These are phyloP conservation scores for Coecobrya sp. DNA, from an alignment of 2,888 invertebrate species.

Conservation along the genomic window DNA sequence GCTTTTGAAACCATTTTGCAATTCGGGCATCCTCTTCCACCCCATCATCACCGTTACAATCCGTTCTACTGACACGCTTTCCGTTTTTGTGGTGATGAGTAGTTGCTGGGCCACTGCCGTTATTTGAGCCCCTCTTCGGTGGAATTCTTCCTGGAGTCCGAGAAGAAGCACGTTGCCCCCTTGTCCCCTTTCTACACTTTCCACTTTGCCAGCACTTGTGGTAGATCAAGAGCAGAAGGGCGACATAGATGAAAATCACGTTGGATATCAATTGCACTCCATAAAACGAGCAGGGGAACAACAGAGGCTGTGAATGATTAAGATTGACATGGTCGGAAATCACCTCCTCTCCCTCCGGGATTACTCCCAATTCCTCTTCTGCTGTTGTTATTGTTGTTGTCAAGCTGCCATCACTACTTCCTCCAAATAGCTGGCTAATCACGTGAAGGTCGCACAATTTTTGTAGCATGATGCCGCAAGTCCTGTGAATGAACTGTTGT, in stretches of 20 bases:
- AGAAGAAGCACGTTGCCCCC: neutral
- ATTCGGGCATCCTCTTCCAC: conserved; percentile 3
- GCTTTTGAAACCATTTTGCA: conserved; percentile 44
- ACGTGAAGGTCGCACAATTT: conserved; percentile 61
- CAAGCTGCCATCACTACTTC: neutral
- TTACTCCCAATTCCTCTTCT: neutral
- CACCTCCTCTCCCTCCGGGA: neutral
- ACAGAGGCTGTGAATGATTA: neutral
- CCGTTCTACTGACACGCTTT: conserved; percentile 8
- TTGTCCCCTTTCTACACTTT: conserved; percentile 56
- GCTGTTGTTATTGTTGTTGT: no score
- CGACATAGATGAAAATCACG: conserved; percentile 64
- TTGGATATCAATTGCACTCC: conserved; percentile 69
- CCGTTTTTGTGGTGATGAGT: conserved; percentile 8
- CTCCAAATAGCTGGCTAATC: conserved; percentile 41
- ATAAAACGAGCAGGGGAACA: conserved; percentile 75
- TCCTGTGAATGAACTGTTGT: neutral
- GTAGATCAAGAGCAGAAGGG: conserved; percentile 74
- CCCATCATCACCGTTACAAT: neutral
- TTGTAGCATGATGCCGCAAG: conserved; percentile 39
- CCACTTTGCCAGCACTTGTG: conserved; percentile 72
- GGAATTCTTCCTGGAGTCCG: neutral
- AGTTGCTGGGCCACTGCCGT: neutral
- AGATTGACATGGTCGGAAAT: neutral
- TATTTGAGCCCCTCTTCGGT: conserved; percentile 7